Evolutionary conservation across 2,888 invertebrate genomes (phyloP).

Genomic region (Morinoia aosen): DNA sequence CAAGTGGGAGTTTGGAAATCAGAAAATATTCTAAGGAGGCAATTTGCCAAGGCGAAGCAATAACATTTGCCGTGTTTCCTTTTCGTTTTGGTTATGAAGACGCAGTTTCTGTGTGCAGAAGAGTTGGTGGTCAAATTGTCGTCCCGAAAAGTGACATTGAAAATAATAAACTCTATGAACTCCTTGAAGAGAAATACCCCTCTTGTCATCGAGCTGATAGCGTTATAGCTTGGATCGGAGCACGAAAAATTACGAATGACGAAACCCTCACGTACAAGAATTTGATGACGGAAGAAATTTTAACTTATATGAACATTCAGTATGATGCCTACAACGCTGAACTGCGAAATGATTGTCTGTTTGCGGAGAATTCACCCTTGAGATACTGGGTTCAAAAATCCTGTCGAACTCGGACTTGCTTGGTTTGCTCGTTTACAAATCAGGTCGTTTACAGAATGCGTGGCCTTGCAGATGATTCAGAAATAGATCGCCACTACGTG

Average conservation of each 20-base stretch:
- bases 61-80: conserved; percentile 56
- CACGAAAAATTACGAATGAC: conserved; percentile 7
- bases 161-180: conserved; percentile 53
- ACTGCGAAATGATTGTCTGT: conserved; percentile 52
- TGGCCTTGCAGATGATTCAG: conserved; percentile 55
- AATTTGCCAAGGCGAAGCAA: conserved; percentile 28
- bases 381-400: conserved; percentile 59
- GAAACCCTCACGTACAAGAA: conserved; percentile 34
- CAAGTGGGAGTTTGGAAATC: conserved; percentile 34
- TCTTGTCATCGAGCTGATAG: conserved; percentile 54
- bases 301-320: conserved; percentile 58
- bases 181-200: neutral
- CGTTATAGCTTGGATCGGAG: conserved; percentile 60
- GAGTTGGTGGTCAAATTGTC: conserved; percentile 57
- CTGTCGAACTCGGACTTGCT: conserved; percentile 56
- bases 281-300: conserved; percentile 49
- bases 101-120: conserved; percentile 55
- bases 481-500: conserved; percentile 55
- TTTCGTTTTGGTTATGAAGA: conserved; percentile 52
- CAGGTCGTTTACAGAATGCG: conserved; percentile 54
- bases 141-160: conserved; percentile 58
- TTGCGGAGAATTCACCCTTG: conserved; percentile 53
- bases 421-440: conserved; percentile 58
- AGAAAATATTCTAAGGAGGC: conserved; percentile 5
- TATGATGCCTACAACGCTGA: conserved; percentile 31